Base-by-base conservation (phyloP, 2,888 invertebrate species). In the Strigamia maritima region DNA sequence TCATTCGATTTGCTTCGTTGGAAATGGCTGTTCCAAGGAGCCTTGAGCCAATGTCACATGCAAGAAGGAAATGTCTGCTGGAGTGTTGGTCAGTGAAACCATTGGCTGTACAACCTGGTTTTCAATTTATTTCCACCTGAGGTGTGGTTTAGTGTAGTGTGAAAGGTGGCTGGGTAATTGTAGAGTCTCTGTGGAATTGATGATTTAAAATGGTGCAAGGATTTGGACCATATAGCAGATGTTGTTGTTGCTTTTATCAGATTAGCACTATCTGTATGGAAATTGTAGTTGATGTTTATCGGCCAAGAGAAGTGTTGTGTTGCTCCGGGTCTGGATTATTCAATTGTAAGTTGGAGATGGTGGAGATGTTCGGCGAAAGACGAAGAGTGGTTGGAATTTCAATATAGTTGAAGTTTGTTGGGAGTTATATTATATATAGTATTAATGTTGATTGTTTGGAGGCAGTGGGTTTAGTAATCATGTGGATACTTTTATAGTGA, bases 201-300 rank as follows among this genome's bases (percentile, higher is more conserved):
- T 65, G 60, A 65, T 65, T 65, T 65, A 65, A 65, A 65, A 65
- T 24, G 60, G 24, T 7, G 60, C 22, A 22, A 65, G 60, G 60
- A 65, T 65, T 65, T 65, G 0, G 22, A 12, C 24, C 60, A 24
- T 65, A n/a, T 65, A 65, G 22, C 7, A 24, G 22, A 12, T 22
- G 22, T 65, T 65, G 60, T 65, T 65, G 60, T 22, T 65, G 22
- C 60, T 65, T 65, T 65, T 24, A 65, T 65, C 60, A 65, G 60
- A 65, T 65, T 65, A 65, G 24, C 44, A n/a, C 44, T 44, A 44
- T 44, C 60, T 19, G 60, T 65, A 65, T 65, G 60, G 22, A 65
- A 65, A 65, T 65, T 22, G 22, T 65, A 24, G 22, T 24, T 65
- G 60, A 24, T 65, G 60, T 65, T 65, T 65, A 65, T 65, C 24